Base-by-base conservation (phyloP, 2,113 vertebrate genomes). In the Piaya cayana region DNA sequence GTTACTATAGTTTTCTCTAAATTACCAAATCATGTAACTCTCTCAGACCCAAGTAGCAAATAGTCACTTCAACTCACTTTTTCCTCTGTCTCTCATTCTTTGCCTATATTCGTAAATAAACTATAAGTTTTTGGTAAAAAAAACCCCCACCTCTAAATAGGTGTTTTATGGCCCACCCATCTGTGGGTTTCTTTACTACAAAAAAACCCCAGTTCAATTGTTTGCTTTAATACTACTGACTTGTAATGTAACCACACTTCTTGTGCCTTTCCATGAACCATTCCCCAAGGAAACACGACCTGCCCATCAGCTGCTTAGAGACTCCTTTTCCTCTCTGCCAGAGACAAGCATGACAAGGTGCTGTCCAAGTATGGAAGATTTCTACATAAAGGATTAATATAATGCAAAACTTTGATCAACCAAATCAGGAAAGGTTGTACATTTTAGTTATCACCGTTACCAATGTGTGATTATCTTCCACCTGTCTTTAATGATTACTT, bases 131-230 rank as follows among this genome's bases (percentile, higher is more conserved):
- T 59, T 32, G 3, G 18, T 29, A 23, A 45, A 91, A 90, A 0
- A 3, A 32, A 22, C 67, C n/a, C n/a, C n/a, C n/a, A n/a, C 9
- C 9, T 71, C 12, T 88, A 27, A 70, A 50, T 6, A 26, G 1
- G 9, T 34, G 18, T 37, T 22, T 4, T 70, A 11, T 2, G 1
- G 5, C 7, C 1, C 1, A 32, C 3, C 2, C 20, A 3, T 81
- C 74, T 82, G 42, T n/a, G 5, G 4, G 3, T 42, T 83, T 60
- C 30, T 80, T 86, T 0, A 2, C 12, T 14, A 15, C 3, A 36
- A 47, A 71, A 15, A 47, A 68, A 15, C 4, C 9, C 9, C 5
- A 29, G 4, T 19, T 72, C 18, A 1, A 0, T 19, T 67, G 3
- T 43, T 69, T 62, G 5, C 8, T 43, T 62, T 68, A 55, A 63